Percentiles rank a stretch among this genome's conserved stretches.
Evolutionary conservation across 2,113 vertebrate species (phyloP).

Genomic region (Crypturellus undulatus): DNA sequence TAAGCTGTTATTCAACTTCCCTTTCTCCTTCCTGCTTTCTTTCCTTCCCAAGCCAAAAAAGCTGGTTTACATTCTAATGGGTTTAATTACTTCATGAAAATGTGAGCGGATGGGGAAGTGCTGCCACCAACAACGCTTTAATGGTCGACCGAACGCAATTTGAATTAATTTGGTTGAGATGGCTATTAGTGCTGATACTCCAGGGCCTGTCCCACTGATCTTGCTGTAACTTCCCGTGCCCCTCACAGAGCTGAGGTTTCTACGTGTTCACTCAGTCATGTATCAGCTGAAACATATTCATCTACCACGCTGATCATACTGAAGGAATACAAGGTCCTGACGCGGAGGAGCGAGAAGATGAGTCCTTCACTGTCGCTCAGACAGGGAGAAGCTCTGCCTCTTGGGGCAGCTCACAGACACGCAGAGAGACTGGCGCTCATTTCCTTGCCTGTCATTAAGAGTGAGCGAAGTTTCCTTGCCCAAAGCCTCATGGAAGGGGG

Average conservation of each 20-base stretch:
- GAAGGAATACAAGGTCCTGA: neutral
- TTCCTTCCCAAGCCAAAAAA: slow-evolving; percentile 66
- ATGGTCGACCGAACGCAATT: slow-evolving; percentile 72
- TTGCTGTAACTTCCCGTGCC: slow-evolving; percentile 53
- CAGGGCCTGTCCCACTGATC: slow-evolving; percentile 55
- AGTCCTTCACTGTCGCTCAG: neutral
- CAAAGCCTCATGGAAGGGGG: neutral
- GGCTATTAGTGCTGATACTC: slow-evolving; percentile 74
- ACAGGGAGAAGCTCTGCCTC: neutral
- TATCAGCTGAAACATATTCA: neutral
- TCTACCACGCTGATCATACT: neutral
- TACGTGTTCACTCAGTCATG: slow-evolving; percentile 37
- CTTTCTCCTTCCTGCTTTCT: slow-evolving; percentile 59
- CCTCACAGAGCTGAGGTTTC: slow-evolving; percentile 15
- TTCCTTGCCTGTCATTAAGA: neutral
- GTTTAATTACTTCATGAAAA: slow-evolving; percentile 77
- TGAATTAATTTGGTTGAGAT: slow-evolving; percentile 78
- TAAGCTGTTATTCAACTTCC: slow-evolving; percentile 51
- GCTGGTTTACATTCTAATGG: slow-evolving; percentile 81
- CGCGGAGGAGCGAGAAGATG: neutral
- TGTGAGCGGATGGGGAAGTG: slow-evolving; percentile 75
- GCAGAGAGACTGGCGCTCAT: neutral
- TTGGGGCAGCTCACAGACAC: neutral
- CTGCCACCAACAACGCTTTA: slow-evolving; percentile 68
- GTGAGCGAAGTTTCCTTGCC: too few species aligned